phyloP scores from a whole-genome alignment of 2,113 vertebrate species.

The Forbesichthys agassizii region DNA sequence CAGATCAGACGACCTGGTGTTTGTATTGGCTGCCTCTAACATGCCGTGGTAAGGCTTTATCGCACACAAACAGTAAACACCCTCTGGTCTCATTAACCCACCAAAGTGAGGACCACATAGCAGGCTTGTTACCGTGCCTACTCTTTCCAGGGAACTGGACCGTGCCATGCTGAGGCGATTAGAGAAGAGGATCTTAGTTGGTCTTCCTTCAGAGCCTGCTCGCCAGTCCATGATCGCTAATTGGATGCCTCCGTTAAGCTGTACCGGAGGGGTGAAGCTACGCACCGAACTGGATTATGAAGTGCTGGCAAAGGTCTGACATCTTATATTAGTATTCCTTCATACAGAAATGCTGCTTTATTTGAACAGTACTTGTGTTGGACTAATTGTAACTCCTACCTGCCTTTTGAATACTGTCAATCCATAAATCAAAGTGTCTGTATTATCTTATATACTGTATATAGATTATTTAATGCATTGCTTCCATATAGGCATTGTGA shows the following conservation, averaged over 20 bases:
- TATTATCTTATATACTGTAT: background rate
- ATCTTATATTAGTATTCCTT: background rate
- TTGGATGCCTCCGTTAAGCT: conserved; percentile 89
- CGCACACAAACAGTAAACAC: background rate
- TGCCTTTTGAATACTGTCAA: no score
- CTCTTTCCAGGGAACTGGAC: conserved; percentile 86
- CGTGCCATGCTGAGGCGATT: conserved; percentile 90
- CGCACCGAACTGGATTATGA: conserved; percentile 82
- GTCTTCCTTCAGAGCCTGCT: conserved; percentile 83
- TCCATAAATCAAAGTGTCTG: no score
- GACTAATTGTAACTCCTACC: no score
- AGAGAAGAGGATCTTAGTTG: conserved; percentile 94
- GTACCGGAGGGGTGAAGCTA: conserved; percentile 78
- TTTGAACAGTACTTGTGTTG: no score
- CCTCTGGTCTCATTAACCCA: background rate
- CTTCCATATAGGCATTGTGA: no score
- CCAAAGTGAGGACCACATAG: background rate
- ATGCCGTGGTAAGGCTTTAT: conserved; percentile 83
- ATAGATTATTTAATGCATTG: background rate
- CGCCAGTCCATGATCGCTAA: conserved; percentile 88
- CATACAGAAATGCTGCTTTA: background rate
- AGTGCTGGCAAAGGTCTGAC: conserved; percentile 79
- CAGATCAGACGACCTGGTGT: conserved; percentile 91
- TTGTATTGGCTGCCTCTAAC: conserved; percentile 97
- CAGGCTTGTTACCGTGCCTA: background rate